phyloP scores from a whole-genome alignment of 2,888 invertebrate genomes.

The Nemotelus nigrinus region DNA sequence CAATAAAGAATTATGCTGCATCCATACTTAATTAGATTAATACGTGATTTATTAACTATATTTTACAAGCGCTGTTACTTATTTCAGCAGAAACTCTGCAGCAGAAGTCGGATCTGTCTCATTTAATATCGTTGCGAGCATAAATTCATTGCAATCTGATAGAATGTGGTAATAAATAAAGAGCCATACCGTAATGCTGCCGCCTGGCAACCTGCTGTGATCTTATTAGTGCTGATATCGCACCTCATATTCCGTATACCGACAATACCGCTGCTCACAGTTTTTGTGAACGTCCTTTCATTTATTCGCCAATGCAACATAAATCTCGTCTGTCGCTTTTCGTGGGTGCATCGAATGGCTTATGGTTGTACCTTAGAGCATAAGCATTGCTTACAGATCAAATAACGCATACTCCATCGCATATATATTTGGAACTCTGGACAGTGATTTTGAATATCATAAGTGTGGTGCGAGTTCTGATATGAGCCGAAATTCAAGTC shows the following conservation, averaged over 20 bases:
- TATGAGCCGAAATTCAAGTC: too few relatives aligned
- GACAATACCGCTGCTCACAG: slow-evolving; percentile 18
- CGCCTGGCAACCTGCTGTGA: slow-evolving; percentile 49
- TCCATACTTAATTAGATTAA: slow-evolving; percentile 43
- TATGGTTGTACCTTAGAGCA: slow-evolving; percentile 1
- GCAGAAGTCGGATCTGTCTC: slow-evolving; percentile 42
- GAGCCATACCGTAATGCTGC: slow-evolving; percentile 40
- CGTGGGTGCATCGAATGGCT: slow-evolving; percentile 43
- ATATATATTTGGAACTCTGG: too few relatives aligned
- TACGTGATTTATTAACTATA: slow-evolving; percentile 37
- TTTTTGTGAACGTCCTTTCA: slow-evolving; percentile 26
- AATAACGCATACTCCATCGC: too few relatives aligned
- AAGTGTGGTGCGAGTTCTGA: too few relatives aligned
- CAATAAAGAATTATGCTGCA: slow-evolving; percentile 32
- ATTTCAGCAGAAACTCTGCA: slow-evolving; percentile 32
- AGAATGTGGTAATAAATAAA: slow-evolving; percentile 42
- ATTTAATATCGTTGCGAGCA: slow-evolving; percentile 44
- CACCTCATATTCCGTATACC: slow-evolving; percentile 45
- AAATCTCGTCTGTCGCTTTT: slow-evolving; percentile 45
- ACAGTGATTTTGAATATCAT: too few relatives aligned
- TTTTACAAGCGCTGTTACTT: slow-evolving; percentile 10
- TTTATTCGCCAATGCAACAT: slow-evolving; percentile 45
- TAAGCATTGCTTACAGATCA: too few relatives aligned
- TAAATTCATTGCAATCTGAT: slow-evolving; percentile 37
- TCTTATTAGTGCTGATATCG: slow-evolving; percentile 51